phyloP scores from a whole-genome alignment of 2,888 invertebrate species.

The Mantis religiosa region DNA sequence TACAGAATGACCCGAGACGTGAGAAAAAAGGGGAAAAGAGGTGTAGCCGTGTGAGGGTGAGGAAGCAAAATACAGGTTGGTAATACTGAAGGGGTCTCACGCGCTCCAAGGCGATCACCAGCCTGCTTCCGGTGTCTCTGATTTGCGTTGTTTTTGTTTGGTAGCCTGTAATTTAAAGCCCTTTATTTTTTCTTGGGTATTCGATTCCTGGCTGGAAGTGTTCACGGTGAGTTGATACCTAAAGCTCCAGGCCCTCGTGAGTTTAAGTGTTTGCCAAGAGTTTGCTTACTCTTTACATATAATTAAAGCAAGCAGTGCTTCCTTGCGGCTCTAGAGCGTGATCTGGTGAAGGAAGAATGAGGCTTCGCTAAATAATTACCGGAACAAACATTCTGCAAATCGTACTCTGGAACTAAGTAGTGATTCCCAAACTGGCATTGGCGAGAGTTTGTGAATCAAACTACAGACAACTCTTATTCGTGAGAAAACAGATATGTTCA shows the following conservation, averaged over 20 bases:
- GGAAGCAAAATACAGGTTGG: not conserved
- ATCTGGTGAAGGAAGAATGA: not conserved
- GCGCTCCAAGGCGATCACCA: not conserved
- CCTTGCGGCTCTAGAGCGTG: not conserved
- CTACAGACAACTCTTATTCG: too few species aligned
- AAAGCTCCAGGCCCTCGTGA: not conserved
- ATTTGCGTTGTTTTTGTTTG: not conserved
- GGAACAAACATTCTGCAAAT: too few species aligned
- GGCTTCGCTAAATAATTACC: too few species aligned
- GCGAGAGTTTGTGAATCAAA: too few species aligned
- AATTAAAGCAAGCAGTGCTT: not conserved
- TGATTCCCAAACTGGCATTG: too few species aligned
- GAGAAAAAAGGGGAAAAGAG: not conserved
- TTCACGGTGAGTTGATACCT: not conserved
- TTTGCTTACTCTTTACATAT: not conserved
- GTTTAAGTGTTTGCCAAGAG: not conserved
- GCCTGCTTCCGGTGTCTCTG: not conserved
- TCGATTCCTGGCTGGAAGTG: not conserved
- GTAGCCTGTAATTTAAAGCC: not conserved
- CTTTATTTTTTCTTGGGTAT: not conserved
- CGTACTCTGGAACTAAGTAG: too few species aligned
- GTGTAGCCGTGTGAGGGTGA: not conserved
- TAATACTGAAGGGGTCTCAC: not conserved
- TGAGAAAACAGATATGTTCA: too few species aligned
- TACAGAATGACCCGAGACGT: conserved; percentile 13